Evolutionary conservation across 2,113 vertebrate genomes (phyloP).

Genomic region (Eira barbara): DNA sequence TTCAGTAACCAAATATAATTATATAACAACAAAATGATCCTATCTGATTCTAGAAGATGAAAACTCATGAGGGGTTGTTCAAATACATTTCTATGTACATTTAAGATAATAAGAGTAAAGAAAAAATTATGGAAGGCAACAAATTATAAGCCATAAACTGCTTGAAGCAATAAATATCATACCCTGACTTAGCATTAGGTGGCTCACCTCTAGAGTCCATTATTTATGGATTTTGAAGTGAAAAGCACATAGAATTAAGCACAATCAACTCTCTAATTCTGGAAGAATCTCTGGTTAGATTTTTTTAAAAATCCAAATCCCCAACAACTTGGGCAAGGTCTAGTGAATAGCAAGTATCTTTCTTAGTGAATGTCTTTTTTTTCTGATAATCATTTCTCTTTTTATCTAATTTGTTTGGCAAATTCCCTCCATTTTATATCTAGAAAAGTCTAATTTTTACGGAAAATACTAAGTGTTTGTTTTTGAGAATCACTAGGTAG

Average conservation of each 20-base stretch:
- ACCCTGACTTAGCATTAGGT: neutral
- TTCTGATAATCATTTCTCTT: neutral
- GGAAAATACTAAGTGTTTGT: neutral
- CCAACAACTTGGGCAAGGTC: neutral
- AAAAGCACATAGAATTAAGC: neutral
- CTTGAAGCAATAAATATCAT: neutral
- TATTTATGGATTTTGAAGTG: neutral
- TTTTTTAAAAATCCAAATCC: neutral
- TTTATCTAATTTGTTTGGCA: neutral
- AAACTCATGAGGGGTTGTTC: neutral
- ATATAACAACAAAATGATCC: constrained; percentile 12
- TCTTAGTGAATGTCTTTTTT: neutral
- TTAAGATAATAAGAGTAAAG: neutral
- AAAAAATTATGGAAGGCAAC: neutral
- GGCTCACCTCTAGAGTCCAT: neutral
- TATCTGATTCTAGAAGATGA: neutral
- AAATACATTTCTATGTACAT: neutral
- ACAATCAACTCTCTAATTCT: neutral
- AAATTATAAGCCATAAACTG: neutral
- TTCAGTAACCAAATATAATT: neutral
- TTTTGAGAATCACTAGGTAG: neutral
- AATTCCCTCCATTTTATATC: neutral
- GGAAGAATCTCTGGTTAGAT: neutral
- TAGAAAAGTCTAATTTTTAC: constrained; percentile 23
- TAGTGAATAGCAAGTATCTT: neutral